Evolutionary conservation across 1,140 invertebrate species (phyloP), one percentile per base, ranked within the genome.

Genomic region (Maniola jurtina): DNA sequence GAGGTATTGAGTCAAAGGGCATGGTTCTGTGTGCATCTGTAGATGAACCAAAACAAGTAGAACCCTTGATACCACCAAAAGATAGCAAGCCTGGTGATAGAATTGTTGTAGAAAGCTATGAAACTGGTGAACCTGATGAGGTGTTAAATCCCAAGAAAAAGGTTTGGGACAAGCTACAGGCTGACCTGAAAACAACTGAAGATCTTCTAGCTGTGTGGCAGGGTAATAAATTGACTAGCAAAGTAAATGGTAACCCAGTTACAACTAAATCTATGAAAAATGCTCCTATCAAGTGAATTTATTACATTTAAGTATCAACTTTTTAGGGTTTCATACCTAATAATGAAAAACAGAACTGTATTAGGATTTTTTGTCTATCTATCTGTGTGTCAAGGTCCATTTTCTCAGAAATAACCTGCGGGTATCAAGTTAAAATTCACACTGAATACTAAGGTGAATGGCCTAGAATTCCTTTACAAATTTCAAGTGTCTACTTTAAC

Each of bases 111-210:
- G 96, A 98, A 84, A 96, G 82, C 9, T 96, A 96, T 85, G 96
- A 96, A 91, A 86, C 84, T 77, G 96, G 96, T 42, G 90, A 91
- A 50, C 95, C 97, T 13, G 97, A 98, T 91, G 95, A 95, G 9
- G 93, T 96, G 54, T 91, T 99, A 5, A 99, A 99, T 91, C 98
- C 98, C 7, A 99, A 99, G 84, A 99, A 99, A 89, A 99, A 99
- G 93, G 75, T 99, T 11, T 99, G 98, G 98, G 98, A 99, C 83
- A 97, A 97, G 83, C 80, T 97, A 38, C 95, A 96, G 80, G 93
- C 93, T 61, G 96, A 98, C 91, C 92, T 98, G 35, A 93, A 95
- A 84, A 96, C 96, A n/a, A 95, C 95, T 84, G 85, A 84, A n/a
- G 92, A 93, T 14, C 93, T 95, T 64, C 87, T 94, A 70, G 97